Evolutionary conservation across 2,797 vertebrate genomes (phyloP).

Genomic region (Parotocinclus haroldoi): DNA sequence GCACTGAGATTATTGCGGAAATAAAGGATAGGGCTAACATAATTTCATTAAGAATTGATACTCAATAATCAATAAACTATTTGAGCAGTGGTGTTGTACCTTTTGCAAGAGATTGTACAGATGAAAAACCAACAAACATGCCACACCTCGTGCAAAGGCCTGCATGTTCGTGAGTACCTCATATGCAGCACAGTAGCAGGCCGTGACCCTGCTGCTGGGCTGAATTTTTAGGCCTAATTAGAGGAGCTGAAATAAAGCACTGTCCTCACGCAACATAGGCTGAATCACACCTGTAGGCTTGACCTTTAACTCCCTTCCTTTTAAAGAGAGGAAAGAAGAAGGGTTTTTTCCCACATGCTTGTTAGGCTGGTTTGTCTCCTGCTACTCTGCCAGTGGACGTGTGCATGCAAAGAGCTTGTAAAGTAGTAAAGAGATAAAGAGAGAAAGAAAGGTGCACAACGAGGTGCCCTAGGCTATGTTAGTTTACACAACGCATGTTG

Average conservation of each 20-base stretch:
- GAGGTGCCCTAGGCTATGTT: no score
- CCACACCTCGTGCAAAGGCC: no score
- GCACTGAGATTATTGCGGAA: no score
- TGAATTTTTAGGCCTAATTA: background rate
- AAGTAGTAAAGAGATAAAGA: conserved; percentile 44
- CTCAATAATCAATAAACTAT: no score
- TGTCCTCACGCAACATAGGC: no score
- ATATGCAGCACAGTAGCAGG: conserved; percentile 1
- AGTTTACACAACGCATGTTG: no score
- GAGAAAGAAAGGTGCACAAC: background rate
- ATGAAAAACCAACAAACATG: no score
- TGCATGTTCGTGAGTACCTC: no score
- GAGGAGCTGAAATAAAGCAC: conserved; percentile 48
- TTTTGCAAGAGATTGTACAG: no score
- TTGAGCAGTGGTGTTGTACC: no score
- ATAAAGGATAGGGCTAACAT: no score
- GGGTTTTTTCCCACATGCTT: conserved; percentile 44
- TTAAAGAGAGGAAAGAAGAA: background rate
- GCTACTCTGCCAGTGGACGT: conserved; percentile 42
- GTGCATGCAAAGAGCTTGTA: conserved; percentile 66
- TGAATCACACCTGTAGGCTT: conserved; percentile 37
- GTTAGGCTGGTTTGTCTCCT: conserved; percentile 66
- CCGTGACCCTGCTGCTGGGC: background rate
- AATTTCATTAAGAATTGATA: no score
- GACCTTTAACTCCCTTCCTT: conserved; percentile 22